Conservation (phyloP, 2,888 invertebrate genomes). For the Tillus elongatus region DNA sequence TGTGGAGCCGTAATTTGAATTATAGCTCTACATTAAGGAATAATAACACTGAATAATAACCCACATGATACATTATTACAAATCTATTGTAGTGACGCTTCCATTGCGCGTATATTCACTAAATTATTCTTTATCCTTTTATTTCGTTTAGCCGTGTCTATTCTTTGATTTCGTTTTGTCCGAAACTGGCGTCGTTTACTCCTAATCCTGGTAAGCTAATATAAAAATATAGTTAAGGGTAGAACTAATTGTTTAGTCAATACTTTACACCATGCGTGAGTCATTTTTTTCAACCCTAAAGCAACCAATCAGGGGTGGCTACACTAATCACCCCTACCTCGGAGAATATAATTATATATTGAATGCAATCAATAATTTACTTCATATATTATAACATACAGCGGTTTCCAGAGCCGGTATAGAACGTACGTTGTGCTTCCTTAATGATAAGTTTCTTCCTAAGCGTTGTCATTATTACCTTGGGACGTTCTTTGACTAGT, state of each 20-base stretch:
- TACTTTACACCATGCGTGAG: slow-evolving; percentile 46
- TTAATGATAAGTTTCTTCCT: too few species aligned
- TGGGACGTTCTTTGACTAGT: too few species aligned
- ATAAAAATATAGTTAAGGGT: slow-evolving; percentile 42
- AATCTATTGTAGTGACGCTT: not conserved
- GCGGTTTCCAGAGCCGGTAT: too few species aligned
- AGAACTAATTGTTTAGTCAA: slow-evolving; percentile 46
- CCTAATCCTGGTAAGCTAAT: slow-evolving; percentile 28
- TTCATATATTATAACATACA: slow-evolving; percentile 26
- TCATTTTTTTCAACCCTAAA: slow-evolving; percentile 44
- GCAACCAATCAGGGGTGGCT: slow-evolving; percentile 42
- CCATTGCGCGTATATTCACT: too few species aligned
- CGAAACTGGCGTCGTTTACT: slow-evolving; percentile 15
- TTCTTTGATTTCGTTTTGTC: slow-evolving; percentile 9
- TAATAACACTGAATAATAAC: not conserved
- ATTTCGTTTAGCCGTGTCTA: too few species aligned
- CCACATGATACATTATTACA: slow-evolving; percentile 9
- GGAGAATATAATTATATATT: slow-evolving; percentile 43
- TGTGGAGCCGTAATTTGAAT: not conserved
- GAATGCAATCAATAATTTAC: slow-evolving; percentile 44
- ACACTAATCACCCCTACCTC: slow-evolving; percentile 42
- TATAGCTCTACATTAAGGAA: not conserved
- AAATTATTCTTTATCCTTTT: too few species aligned
- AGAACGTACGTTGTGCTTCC: too few species aligned
- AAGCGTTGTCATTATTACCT: too few species aligned